Evolutionary conservation across 2,888 invertebrate genomes (phyloP).

Genomic region (Xestia rhomboidea): DNA sequence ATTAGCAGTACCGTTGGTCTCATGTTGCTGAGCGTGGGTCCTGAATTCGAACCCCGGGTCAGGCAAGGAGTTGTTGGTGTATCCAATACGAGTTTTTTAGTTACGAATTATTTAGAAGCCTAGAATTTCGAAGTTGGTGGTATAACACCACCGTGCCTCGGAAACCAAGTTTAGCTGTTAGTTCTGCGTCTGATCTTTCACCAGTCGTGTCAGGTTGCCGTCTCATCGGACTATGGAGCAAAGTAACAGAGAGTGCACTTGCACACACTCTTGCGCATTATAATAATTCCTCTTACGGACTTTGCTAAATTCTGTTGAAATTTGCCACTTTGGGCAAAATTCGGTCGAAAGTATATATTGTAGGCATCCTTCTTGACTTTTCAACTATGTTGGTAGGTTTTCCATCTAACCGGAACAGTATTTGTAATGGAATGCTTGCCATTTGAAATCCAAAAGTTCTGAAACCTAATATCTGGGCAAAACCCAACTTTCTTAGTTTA

Average conservation of each 20-base stretch:
- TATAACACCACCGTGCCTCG: no score
- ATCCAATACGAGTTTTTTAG: no score
- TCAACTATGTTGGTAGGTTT: background rate
- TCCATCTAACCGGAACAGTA: background rate
- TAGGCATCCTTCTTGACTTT: background rate
- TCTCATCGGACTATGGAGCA: background rate
- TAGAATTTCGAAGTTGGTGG: no score
- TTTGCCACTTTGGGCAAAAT: background rate
- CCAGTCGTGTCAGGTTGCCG: background rate
- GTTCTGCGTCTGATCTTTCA: background rate
- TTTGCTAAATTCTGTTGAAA: background rate
- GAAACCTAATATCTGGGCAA: background rate
- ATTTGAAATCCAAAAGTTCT: background rate
- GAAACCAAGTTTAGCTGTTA: no score
- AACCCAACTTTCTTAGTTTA: constrained; percentile 6
- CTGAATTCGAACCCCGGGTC: no score
- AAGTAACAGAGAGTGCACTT: background rate
- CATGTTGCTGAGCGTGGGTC: background rate
- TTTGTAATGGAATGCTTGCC: background rate
- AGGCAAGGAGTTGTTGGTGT: no score
- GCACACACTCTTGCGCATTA: background rate
- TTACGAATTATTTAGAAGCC: no score
- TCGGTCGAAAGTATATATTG: background rate
- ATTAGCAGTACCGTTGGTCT: background rate
- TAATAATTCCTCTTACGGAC: no score